These are phyloP conservation scores for Gambusia holbrooki DNA, from an alignment of 2,113 vertebrate genomes.

Conservation along the genomic window DNA sequence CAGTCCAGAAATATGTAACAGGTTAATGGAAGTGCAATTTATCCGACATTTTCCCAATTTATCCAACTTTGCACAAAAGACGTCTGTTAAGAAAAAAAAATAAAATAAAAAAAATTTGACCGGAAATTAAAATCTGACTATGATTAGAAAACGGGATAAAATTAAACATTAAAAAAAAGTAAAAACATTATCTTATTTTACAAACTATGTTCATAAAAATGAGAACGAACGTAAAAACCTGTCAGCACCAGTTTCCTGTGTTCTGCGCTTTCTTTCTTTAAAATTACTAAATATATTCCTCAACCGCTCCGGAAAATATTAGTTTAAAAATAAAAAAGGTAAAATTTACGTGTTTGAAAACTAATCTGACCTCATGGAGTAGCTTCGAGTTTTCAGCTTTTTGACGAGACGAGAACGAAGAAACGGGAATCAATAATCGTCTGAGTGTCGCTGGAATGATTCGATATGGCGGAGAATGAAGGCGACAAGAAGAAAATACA, in stretches of 20 bases:
- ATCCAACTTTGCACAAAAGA: constrained; percentile 74
- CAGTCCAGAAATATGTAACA: constrained; percentile 80
- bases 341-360: constrained; percentile 10
- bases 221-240: constrained; percentile 69
- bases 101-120: constrained; percentile 47
- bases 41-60: constrained; percentile 43
- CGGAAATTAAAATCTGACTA: constrained; percentile 67
- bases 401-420: constrained; percentile 33
- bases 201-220: constrained; percentile 80
- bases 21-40: constrained; percentile 67
- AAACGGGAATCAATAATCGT: constrained; percentile 50
- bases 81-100: constrained; percentile 52
- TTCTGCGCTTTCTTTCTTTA: constrained; percentile 32
- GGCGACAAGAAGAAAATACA: too few relatives aligned
- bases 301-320: constrained; percentile 16
- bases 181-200: constrained; percentile 78
- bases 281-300: constrained; percentile 2
- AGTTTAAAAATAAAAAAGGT: too few relatives aligned
- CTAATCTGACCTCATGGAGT: constrained; percentile 3
- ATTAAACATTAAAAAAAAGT: constrained; percentile 72
- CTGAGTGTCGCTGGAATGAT: constrained; percentile 66
- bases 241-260: constrained; percentile 75
- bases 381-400: constrained; percentile 13
- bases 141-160: constrained; percentile 78
- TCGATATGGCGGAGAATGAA: constrained; percentile 10